Percentiles rank a stretch among this genome's conserved stretches.
phyloP scores from a whole-genome alignment of 2,797 vertebrate genomes.

The Anolis apletophallus region DNA sequence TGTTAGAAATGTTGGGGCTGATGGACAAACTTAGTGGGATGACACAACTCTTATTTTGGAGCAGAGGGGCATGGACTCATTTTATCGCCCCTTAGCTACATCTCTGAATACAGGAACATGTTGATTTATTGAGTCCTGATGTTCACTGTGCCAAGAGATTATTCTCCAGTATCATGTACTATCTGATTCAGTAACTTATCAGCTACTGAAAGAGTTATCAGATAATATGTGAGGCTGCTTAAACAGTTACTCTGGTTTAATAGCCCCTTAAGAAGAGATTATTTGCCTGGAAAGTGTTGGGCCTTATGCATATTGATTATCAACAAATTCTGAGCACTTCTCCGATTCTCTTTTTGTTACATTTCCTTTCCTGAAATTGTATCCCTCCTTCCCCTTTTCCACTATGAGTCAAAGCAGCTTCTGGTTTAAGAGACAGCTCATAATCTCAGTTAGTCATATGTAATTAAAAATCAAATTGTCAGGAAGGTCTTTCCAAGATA shows the following conservation, averaged over 20 bases:
- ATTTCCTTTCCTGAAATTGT: not conserved
- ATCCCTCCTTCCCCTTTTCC: not conserved
- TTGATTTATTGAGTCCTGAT: not conserved
- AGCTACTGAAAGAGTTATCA: not conserved
- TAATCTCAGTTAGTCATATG: conserved; percentile 12
- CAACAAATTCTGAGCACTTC: not conserved
- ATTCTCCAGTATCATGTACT: not conserved
- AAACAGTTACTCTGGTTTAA: not conserved
- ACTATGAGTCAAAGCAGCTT: not conserved
- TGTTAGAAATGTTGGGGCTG: no score
- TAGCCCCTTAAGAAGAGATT: not conserved
- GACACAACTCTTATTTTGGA: no score
- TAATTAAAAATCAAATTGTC: not conserved
- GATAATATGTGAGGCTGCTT: not conserved
- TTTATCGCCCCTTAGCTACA: not conserved
- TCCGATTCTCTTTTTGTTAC: not conserved
- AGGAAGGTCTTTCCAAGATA: not conserved
- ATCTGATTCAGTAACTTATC: not conserved
- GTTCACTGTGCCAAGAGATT: not conserved
- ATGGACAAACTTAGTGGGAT: no score
- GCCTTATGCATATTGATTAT: not conserved
- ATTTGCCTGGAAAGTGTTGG: no score
- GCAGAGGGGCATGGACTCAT: no score
- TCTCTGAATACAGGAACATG: not conserved
- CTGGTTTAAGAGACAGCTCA: not conserved